Evolutionary conservation across 2,113 vertebrate species (phyloP).

Genomic region (Heloderma charlesbogerti): DNA sequence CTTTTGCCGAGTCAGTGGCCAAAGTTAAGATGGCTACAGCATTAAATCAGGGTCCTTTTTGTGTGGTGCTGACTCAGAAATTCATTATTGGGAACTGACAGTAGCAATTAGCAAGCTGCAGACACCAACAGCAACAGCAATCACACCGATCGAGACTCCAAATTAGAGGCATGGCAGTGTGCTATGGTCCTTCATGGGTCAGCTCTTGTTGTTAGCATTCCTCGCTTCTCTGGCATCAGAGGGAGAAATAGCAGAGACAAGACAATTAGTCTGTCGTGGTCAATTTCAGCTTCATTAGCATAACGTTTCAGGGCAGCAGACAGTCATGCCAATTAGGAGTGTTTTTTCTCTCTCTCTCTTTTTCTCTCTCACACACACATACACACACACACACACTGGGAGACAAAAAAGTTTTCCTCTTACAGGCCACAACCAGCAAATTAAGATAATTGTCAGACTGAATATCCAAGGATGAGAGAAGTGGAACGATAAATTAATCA

Average conservation of each 20-base stretch:
- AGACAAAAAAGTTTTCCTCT: neutral
- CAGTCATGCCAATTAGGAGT: neutral
- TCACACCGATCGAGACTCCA: neutral
- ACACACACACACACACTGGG: too few relatives aligned
- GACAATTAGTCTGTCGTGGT: slow-evolving; percentile 17
- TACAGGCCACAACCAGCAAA: neutral
- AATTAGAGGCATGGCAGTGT: neutral
- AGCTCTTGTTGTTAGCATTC: neutral
- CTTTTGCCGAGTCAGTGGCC: neutral
- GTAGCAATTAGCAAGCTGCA: slow-evolving; percentile 24
- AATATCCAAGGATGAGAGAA: neutral
- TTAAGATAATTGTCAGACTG: neutral
- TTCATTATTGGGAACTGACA: neutral
- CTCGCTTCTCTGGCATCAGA: slow-evolving; percentile 18
- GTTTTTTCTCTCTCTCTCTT: too few relatives aligned
- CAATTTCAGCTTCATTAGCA: neutral
- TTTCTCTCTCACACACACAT: too few relatives aligned
- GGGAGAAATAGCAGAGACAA: slow-evolving; percentile 2
- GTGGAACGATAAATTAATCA: neutral
- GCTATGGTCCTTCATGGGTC: neutral
- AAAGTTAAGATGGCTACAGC: neutral
- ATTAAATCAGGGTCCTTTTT: neutral
- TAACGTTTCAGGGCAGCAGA: neutral
- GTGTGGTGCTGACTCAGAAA: neutral
- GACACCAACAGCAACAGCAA: neutral